Evolutionary conservation across 37 sponge, comb jelly and placozoan species (phyloP).

Genomic region (Mnemiopsis leidyi): DNA sequence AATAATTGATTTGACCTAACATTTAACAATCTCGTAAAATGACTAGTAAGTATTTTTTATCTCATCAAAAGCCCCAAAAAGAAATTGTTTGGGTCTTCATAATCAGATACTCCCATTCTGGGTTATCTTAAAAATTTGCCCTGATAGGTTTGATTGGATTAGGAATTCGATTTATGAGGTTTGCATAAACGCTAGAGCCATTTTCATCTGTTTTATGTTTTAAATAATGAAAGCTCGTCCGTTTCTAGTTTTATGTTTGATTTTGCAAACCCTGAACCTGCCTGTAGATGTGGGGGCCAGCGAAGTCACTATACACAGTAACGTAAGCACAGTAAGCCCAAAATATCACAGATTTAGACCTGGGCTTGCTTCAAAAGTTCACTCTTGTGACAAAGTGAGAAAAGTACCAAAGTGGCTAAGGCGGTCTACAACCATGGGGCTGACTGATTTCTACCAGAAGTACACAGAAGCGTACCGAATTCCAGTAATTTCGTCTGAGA

Average conservation of each 20-base stretch:
- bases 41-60: too few relatives aligned
- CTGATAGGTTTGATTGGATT: not conserved
- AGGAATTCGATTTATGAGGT: not conserved
- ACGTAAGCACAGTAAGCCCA: too few relatives aligned
- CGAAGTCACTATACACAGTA: too few relatives aligned
- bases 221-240: not conserved
- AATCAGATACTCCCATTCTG: not conserved
- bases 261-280: too few relatives aligned
- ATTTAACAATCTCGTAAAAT: too few relatives aligned
- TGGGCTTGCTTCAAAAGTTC: not conserved
- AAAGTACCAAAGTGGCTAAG: not conserved
- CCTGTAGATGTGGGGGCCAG: too few relatives aligned
- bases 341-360: not conserved
- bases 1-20: too few relatives aligned
- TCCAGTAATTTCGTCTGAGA: not conserved
- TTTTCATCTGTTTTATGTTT: not conserved
- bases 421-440: not conserved
- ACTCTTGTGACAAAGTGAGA: not conserved
- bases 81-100: too few relatives aligned
- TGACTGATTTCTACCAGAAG: slow-evolving; percentile 6
- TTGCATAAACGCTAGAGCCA: not conserved
- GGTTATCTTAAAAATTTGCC: not conserved
- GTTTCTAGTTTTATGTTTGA: too few relatives aligned
- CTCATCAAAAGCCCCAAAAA: too few relatives aligned
- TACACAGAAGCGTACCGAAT: slow-evolving; percentile 35